Evolutionary conservation across 1,140 invertebrate genomes (phyloP).

Genomic region (Aphelinus certus): DNA sequence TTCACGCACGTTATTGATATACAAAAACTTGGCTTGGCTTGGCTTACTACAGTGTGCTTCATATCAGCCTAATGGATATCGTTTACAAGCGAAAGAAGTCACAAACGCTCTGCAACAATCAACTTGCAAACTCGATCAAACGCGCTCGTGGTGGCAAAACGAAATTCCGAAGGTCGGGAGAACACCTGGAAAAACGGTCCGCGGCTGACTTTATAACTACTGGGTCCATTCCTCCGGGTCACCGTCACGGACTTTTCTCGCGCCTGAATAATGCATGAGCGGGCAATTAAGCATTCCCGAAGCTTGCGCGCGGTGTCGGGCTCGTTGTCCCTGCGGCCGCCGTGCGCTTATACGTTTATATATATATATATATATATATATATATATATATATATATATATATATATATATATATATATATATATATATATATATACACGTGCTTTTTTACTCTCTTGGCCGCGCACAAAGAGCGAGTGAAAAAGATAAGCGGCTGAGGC

Average conservation of each 20-base stretch:
- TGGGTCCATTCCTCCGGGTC: slow-evolving; percentile 16
- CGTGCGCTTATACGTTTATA: not conserved
- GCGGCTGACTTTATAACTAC: slow-evolving; percentile 5
- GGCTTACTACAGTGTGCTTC: not conserved
- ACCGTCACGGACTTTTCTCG: slow-evolving; percentile 9
- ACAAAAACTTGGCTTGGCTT: not conserved
- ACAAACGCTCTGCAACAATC: no score
- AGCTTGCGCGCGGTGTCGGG: not conserved
- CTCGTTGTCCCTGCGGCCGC: not conserved
- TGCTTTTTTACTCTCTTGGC: not conserved
- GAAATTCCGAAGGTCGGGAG: slow-evolving; percentile 24
- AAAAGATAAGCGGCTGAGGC: not conserved
- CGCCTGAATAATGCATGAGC: slow-evolving; percentile 34
- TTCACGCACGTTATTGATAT: not conserved
- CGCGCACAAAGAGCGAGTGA: slow-evolving; percentile 5
- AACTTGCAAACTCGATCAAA: not conserved
- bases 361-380: not conserved
- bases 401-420: not conserved
- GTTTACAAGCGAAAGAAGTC: no score
- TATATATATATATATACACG: no score
- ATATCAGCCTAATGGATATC: no score
- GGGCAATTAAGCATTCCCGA: slow-evolving; percentile 29
- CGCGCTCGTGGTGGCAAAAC: slow-evolving; percentile 8
- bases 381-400: not conserved
- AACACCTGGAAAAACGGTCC: not conserved